Evolutionary conservation across 1,140 invertebrate species (phyloP), one percentile per base, ranked within the genome.

Genomic region (Drosophila sproati): DNA sequence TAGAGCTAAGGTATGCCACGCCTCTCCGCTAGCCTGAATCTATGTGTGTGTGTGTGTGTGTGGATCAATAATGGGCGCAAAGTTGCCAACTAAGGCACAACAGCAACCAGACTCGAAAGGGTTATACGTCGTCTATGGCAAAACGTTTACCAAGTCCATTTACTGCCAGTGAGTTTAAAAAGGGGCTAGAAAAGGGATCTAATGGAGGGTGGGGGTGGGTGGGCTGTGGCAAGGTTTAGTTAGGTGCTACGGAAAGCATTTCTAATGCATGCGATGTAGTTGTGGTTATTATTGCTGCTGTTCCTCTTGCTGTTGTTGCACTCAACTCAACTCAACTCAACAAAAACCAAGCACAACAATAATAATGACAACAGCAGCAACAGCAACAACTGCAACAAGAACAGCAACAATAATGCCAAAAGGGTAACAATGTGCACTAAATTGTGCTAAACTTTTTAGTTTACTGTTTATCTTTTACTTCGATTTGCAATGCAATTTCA

Each of bases 21-120:
- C 60, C 60, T 28, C 34, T 47, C 54, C 63, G 51, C 64, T 72
- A 71, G 47, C 63, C 70, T 71, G 52, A 54, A 50, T 55, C 39
- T 68, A 41, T 57, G 37, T 45, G 45, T 57, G 48, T 73, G 52
- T 56, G 47, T 52, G 59, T 39, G 54, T 47, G 39, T 54, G 72
- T 69, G 83, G 82, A 86, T 86, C 83, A 86, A 86, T 86, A 86
- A 86, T 78, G 82, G 83, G 83, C 83, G 79, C 82, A 82, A 88
- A 87, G 83, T 88, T 86, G 48, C 82, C 73, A 74, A 61, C 66
- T 50, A 67, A 66, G 31, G 35, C 43, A 72, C 57, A 48, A 60
- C 34, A 82, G 60, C 34, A 67, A 75, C 20, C 56, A 51, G 57
- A 55, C 54, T 51, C 52, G 20, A 72, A 78, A 61, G 78, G 82